Base-by-base conservation (phyloP, 1,140 invertebrate species). In the Luehdorfia chinensis region DNA sequence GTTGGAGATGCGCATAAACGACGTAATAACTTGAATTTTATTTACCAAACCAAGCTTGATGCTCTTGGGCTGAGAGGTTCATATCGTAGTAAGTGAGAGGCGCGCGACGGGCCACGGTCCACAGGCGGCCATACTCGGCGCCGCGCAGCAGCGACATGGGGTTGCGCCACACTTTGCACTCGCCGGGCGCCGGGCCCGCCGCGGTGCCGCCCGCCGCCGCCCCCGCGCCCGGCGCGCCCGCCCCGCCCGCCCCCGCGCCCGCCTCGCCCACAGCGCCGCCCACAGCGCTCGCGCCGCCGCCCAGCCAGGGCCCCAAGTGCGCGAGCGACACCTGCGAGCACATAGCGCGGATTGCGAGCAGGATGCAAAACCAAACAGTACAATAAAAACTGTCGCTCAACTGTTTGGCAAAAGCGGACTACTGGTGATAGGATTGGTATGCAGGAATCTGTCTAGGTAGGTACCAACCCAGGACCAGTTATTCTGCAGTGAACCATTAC, bases 61-160 rank as follows among this genome's bases (percentile, higher is more conserved):
- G 37, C 12, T 41, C 60, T 88, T 99, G 97, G 8, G 98, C 97
- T 0, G 97, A 98, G 4, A 99, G 87, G 86, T 99, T 99, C 97
- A 99, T 99, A 72, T 99, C 98, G 81, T 99, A 99, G 86, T 98
- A 99, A 0, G 98, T 99, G 14, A 99, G 88, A 0, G 98, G 97
- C 61, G 99, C 97, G 83, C 97, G 97, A 58, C 94, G 94, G 0
- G 95, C 97, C 0, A 93, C 92, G 91, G 93, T 94, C 69, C 93
- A 95, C 84, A 97, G 98, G 21, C 97, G 88, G 62, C 96, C 94
- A 87, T 99, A 99, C 78, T 99, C 98, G 2, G 97, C 95, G 0
- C 97, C 98, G 23, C 98, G 91, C 80, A 98, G 97, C 30, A 99
- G 87, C 88, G 97, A 97, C 56, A 98, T 90, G 2, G 98, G 97